These are phyloP conservation scores for Heteromurus nitidus DNA, from an alignment of 2,888 invertebrate genomes.

Conservation along the genomic window DNA sequence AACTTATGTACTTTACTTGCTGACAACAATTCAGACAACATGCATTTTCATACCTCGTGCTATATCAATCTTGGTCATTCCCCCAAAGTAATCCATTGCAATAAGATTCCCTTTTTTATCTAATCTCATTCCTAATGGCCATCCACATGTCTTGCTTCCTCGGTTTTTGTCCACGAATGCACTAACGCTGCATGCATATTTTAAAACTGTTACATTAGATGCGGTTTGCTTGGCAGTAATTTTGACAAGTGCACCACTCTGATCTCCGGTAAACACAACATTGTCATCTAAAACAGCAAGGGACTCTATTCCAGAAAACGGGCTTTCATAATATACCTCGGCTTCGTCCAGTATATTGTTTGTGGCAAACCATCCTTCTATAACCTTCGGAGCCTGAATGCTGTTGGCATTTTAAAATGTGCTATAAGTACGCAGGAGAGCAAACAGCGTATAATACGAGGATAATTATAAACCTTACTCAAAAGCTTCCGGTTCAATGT, in stretches of 20 bases:
- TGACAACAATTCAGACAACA: not conserved
- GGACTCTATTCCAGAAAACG: constrained; percentile 27
- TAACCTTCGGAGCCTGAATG: constrained; percentile 8
- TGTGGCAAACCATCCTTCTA: constrained; percentile 46
- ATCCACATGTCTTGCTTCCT: constrained; percentile 84
- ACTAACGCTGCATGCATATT: constrained; percentile 22
- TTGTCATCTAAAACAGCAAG: constrained; percentile 26
- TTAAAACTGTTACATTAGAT: constrained; percentile 22
- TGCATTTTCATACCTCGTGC: constrained; percentile 78
- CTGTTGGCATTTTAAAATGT: too few relatives aligned
- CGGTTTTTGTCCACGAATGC: not conserved
- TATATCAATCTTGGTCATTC: constrained; percentile 80
- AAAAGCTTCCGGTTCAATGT: constrained; percentile 26
- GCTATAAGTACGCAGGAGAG: too few relatives aligned
- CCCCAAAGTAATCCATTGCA: constrained; percentile 48
- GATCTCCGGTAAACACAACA: not conserved
- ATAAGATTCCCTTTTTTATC: constrained; percentile 74
- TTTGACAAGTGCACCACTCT: constrained; percentile 29
- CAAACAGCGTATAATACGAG: too few relatives aligned
- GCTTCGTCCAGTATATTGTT: constrained; percentile 56
- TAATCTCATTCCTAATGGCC: constrained; percentile 92
- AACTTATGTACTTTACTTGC: not conserved
- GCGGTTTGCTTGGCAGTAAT: constrained; percentile 15
- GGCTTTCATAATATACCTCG: constrained; percentile 32
- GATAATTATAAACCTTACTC: constrained; percentile 13